Evolutionary conservation across 2,888 invertebrate species (phyloP).

Genomic region (Pimpla rufipes): DNA sequence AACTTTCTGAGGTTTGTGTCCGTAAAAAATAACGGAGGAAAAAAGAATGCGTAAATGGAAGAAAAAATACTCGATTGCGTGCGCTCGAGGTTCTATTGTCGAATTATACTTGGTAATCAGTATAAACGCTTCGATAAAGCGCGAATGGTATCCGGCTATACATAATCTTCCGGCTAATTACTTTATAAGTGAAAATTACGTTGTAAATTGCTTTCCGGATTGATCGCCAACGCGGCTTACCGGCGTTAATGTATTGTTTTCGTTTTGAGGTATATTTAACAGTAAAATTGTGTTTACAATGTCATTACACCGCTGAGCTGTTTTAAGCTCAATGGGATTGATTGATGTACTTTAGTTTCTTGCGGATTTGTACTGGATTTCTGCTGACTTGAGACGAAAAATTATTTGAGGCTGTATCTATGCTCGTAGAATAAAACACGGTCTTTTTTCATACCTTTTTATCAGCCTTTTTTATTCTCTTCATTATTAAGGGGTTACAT

Average conservation of each 20-base stretch:
- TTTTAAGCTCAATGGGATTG: background rate
- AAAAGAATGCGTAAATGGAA: no score
- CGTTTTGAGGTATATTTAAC: background rate
- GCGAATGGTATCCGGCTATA: background rate
- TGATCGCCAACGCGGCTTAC: background rate
- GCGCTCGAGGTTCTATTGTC: background rate
- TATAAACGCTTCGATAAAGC: slow-evolving; percentile 2
- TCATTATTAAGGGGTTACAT: no score
- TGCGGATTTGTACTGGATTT: background rate
- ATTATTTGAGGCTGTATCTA: no score
- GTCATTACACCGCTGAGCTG: background rate
- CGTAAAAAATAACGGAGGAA: no score
- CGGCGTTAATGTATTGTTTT: background rate
- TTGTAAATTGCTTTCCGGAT: slow-evolving; percentile 1
- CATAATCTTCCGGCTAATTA: slow-evolving; percentile 27
- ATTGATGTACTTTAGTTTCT: background rate
- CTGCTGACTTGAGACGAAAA: background rate
- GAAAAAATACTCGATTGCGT: background rate
- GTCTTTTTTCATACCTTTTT: no score
- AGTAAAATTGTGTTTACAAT: background rate
- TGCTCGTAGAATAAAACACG: no score
- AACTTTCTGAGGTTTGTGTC: no score
- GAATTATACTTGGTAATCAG: slow-evolving; percentile 16
- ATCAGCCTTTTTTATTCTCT: no score
- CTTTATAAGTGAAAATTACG: slow-evolving; percentile 17